A percentile compares a stretch with the other conserved stretches of the same genome.
phyloP scores from a whole-genome alignment of 37 sponge, comb jelly and placozoan genomes.

The Corticium candelabrum region DNA sequence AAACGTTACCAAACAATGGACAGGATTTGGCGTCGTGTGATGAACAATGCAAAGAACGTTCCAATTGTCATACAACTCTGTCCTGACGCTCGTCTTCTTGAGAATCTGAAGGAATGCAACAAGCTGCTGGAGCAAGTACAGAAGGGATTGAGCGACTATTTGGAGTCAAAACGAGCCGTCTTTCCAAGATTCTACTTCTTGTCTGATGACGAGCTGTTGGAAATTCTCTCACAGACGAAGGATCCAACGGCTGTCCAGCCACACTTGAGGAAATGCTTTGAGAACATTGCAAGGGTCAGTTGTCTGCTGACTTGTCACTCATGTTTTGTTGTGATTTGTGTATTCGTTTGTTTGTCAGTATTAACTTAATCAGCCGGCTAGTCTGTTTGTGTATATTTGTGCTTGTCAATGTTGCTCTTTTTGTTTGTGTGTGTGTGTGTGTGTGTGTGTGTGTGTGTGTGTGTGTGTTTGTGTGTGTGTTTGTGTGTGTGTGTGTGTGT shows the following conservation, averaged over 20 bases:
- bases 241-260: constrained; percentile 99
- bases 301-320: no score
- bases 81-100: constrained; percentile 82
- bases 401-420: no score
- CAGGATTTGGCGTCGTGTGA: constrained; percentile 90
- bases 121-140: constrained; percentile 95
- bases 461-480: no score
- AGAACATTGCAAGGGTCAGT: constrained; percentile 80
- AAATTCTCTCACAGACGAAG: constrained; percentile 99
- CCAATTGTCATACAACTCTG: constrained; percentile 85
- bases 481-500: no score
- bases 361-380: no score
- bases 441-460: no score
- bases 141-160: constrained; percentile 98
- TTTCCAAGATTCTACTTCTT: constrained; percentile 99
- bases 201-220: constrained; percentile 96
- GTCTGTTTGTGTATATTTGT: no score
- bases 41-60: constrained; percentile 70
- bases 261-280: constrained; percentile 99
- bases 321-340: no score
- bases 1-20: constrained; percentile 99
- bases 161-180: constrained; percentile 94
- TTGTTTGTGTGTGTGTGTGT: no score
- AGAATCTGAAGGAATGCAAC: constrained; percentile 93
- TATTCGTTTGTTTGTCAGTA: no score